Conservation (phyloP, 2,888 invertebrate genomes). For the Macrosiphum euphorbiae region DNA sequence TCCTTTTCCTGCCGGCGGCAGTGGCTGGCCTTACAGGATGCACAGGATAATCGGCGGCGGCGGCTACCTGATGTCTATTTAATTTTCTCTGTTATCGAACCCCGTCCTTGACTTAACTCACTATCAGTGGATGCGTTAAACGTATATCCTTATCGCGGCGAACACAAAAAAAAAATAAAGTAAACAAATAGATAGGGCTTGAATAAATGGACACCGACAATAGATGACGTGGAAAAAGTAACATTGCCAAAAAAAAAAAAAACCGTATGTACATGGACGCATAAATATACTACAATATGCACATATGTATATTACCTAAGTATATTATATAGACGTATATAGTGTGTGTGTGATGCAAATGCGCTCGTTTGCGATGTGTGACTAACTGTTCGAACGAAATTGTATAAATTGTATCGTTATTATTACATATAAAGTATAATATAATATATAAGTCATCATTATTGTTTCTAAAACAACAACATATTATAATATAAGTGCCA, state of each 20-base stretch:
- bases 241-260: conserved; percentile 35
- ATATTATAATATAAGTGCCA: neutral
- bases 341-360: too few species aligned
- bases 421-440: neutral
- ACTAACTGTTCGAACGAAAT: neutral
- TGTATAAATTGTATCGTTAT: neutral
- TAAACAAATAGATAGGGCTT: neutral
- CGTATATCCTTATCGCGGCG: conserved; percentile 19
- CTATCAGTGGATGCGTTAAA: conserved; percentile 23
- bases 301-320: neutral
- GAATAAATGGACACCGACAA: conserved; percentile 47
- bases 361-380: neutral
- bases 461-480: neutral
- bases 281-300: neutral
- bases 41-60: conserved; percentile 36
- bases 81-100: conserved; percentile 48
- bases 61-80: conserved; percentile 55
- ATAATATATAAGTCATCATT: neutral
- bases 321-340: too few species aligned
- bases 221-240: conserved; percentile 46
- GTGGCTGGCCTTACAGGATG: neutral
- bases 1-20: neutral
- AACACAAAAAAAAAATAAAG: conserved; percentile 30
- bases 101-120: conserved; percentile 40
- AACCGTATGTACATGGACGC: neutral